These are phyloP conservation scores for Toxotes lorentzi DNA, from an alignment of 2,797 vertebrate genomes.

Conservation along the genomic window DNA sequence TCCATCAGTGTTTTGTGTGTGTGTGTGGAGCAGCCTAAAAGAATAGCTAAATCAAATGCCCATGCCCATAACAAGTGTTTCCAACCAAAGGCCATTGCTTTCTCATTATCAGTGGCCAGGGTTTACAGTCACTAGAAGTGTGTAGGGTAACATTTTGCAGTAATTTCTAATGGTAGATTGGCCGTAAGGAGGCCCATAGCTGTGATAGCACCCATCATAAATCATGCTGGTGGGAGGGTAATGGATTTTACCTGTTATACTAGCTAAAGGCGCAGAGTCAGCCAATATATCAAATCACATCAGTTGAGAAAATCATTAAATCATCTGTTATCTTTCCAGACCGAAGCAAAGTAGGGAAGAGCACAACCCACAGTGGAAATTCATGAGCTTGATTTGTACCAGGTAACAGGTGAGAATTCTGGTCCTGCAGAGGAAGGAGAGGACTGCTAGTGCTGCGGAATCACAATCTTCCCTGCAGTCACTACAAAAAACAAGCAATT, in stretches of 20 bases:
- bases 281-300: conserved; percentile 81
- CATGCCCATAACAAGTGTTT: conserved; percentile 56
- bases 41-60: conserved; percentile 54
- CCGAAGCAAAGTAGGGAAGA: conserved; percentile 52
- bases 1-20: conserved; percentile 34
- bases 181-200: conserved; percentile 70
- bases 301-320: conserved; percentile 82
- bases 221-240: conserved; percentile 78
- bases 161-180: conserved; percentile 67
- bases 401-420: conserved; percentile 57
- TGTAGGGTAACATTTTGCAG: conserved; percentile 61
- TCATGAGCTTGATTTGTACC: conserved; percentile 56
- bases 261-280: conserved; percentile 80
- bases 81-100: conserved; percentile 64
- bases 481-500: conserved; percentile 35
- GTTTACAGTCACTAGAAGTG: conserved; percentile 58
- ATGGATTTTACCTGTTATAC: conserved; percentile 81
- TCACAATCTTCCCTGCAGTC: conserved; percentile 14
- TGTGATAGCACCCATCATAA: conserved; percentile 73
- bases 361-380: conserved; percentile 51
- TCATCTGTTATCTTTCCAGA: conserved; percentile 73
- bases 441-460: conserved; percentile 3
- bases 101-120: conserved; percentile 56
- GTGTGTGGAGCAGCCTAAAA: conserved; percentile 23
- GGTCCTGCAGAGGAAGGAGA: conserved; percentile 25